These are phyloP conservation scores for Stomorhina lunata DNA, from an alignment of 2,888 invertebrate species.

Conservation along the genomic window DNA sequence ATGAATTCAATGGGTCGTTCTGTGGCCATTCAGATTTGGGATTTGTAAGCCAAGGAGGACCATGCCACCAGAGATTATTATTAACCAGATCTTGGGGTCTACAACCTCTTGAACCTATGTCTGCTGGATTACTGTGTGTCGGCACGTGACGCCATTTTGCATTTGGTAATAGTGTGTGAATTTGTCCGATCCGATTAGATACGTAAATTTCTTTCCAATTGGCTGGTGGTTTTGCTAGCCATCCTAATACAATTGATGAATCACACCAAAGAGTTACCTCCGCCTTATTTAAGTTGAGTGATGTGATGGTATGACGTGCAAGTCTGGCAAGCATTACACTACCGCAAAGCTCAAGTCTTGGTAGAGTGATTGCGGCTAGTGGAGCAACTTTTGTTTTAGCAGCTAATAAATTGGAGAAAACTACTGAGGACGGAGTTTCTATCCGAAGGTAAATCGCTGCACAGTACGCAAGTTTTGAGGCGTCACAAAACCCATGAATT, in stretches of 20 bases:
- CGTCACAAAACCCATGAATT: not conserved
- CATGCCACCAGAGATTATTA: no score
- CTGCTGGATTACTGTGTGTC: not conserved
- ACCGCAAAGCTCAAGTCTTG: not conserved
- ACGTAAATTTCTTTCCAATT: constrained; percentile 18
- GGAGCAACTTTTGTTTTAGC: constrained; percentile 33
- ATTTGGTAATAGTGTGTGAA: not conserved
- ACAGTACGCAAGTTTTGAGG: not conserved
- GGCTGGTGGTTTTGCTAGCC: not conserved
- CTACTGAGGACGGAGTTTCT: not conserved
- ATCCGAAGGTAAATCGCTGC: not conserved
- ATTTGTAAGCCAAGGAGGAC: no score
- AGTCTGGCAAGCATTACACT: constrained; percentile 6
- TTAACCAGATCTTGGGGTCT: no score
- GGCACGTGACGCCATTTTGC: not conserved
- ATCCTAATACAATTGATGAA: not conserved
- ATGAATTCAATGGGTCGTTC: no score
- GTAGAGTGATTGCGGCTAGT: not conserved
- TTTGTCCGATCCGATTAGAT: not conserved
- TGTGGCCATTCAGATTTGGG: no score
- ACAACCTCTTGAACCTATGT: no score
- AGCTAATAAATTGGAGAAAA: constrained; percentile 7
- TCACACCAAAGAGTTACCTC: not conserved
- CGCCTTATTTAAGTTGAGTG: not conserved
- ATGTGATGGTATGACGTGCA: not conserved